Evolutionary conservation across 2,113 vertebrate genomes (phyloP).

Genomic region (Lutjanus erythropterus): DNA sequence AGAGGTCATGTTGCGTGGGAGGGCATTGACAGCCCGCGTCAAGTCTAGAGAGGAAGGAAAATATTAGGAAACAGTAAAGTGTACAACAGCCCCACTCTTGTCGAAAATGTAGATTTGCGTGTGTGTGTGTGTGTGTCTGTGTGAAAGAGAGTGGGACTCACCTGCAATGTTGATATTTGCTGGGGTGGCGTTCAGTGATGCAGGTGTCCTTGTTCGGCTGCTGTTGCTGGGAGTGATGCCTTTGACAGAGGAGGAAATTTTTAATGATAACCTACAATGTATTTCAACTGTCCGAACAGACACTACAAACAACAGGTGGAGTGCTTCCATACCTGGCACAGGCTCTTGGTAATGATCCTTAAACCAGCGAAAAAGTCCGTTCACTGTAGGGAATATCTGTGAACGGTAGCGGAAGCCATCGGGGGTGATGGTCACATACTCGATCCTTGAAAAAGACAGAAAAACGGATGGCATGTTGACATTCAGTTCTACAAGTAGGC

Average conservation of each 20-base stretch:
- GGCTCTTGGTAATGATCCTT: constrained; percentile 99
- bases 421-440: constrained; percentile 96
- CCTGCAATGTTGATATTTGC: constrained; percentile 98
- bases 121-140: no score
- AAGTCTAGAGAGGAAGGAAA: constrained; percentile 85
- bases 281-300: background rate
- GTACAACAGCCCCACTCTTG: background rate
- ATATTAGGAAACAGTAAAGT: background rate
- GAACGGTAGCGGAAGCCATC: constrained; percentile 97
- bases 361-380: constrained; percentile 98
- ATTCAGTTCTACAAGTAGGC: background rate
- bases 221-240: constrained; percentile 96
- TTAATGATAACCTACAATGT: background rate
- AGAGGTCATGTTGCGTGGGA: constrained; percentile 97
- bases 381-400: constrained; percentile 96
- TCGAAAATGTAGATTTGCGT: background rate
- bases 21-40: constrained; percentile 94
- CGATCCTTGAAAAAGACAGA: constrained; percentile 85
- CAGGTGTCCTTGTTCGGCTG: constrained; percentile 95
- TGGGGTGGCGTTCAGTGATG: constrained; percentile 95
- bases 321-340: constrained; percentile 89
- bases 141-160: constrained; percentile 61
- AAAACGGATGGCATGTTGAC: background rate
- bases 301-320: background rate
- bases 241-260: constrained; percentile 60